These are phyloP conservation scores for Eufriesea mexicana DNA, from an alignment of 1,140 invertebrate genomes.

Conservation along the genomic window DNA sequence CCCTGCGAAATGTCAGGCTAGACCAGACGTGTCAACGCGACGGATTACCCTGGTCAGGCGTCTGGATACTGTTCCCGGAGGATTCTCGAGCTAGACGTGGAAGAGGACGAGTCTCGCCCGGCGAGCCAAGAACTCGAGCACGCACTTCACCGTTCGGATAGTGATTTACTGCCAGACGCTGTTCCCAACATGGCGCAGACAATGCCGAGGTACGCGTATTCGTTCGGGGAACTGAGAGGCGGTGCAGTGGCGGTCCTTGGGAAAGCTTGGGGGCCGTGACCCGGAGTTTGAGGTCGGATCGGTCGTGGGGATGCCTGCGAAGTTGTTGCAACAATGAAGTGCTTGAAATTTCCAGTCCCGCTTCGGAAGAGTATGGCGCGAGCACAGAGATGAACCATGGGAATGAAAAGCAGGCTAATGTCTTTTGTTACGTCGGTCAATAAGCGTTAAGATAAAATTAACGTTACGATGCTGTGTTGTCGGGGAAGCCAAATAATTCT, in stretches of 20 bases:
- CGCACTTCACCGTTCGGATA: not conserved
- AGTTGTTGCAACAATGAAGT: not conserved
- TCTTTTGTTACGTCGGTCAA: too few species aligned
- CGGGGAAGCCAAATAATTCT: too few species aligned
- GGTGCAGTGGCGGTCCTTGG: not conserved
- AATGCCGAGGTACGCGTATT: slow-evolving; percentile 15
- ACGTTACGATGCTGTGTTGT: too few species aligned
- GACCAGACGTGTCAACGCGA: not conserved
- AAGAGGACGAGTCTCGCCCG: not conserved
- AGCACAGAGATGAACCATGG: not conserved
- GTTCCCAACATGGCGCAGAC: slow-evolving; percentile 31
- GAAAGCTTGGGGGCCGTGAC: not conserved
- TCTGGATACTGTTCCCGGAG: not conserved
- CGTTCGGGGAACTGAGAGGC: slow-evolving; percentile 3
- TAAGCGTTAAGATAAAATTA: too few species aligned
- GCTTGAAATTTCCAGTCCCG: not conserved
- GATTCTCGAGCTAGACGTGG: not conserved
- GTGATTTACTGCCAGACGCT: slow-evolving; percentile 25
- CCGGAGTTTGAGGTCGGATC: not conserved
- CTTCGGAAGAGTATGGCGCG: not conserved
- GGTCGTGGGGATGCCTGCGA: not conserved
- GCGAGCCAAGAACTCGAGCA: not conserved
- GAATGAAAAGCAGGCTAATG: too few species aligned
- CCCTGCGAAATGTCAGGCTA: slow-evolving; percentile 22
- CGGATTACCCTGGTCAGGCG: not conserved